phyloP scores from a whole-genome alignment of 2,888 invertebrate genomes.

The Ophion ventricosus region DNA sequence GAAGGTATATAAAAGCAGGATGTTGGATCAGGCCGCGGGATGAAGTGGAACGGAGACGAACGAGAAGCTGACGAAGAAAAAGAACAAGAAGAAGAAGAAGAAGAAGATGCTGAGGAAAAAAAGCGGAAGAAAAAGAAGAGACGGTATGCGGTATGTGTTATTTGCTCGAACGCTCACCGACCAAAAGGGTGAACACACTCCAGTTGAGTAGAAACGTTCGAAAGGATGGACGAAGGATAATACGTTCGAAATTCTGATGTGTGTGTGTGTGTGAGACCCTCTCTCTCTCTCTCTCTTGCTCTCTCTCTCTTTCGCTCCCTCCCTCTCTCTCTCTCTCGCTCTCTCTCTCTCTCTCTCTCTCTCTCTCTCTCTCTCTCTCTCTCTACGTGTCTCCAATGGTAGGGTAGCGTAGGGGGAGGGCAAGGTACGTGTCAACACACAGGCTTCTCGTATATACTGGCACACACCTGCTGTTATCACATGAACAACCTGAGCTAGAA shows the following conservation, averaged over 20 bases:
- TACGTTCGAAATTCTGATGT: conserved; percentile 52
- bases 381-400: not conserved
- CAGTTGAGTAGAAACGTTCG: conserved; percentile 61
- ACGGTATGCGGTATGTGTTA: conserved; percentile 57
- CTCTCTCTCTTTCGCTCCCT: too few species aligned
- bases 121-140: conserved; percentile 9
- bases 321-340: too few species aligned
- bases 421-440: not conserved
- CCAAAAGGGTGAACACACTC: conserved; percentile 60
- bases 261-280: conserved; percentile 7
- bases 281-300: too few species aligned
- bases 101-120: not conserved
- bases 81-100: conserved; percentile 13
- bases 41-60: conserved; percentile 8
- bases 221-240: conserved; percentile 62
- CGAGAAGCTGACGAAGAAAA: conserved; percentile 17
- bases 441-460: conserved; percentile 38
- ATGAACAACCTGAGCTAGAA: conserved; percentile 22
- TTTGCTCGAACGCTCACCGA: conserved; percentile 59
- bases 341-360: too few species aligned
- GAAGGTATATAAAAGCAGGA: not conserved
- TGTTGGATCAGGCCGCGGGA: conserved; percentile 3
- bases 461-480: conserved; percentile 55
- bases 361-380: not conserved
- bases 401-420: not conserved